Conservation (phyloP, 2,113 vertebrate species). For the Emydocephalus ijimae region DNA sequence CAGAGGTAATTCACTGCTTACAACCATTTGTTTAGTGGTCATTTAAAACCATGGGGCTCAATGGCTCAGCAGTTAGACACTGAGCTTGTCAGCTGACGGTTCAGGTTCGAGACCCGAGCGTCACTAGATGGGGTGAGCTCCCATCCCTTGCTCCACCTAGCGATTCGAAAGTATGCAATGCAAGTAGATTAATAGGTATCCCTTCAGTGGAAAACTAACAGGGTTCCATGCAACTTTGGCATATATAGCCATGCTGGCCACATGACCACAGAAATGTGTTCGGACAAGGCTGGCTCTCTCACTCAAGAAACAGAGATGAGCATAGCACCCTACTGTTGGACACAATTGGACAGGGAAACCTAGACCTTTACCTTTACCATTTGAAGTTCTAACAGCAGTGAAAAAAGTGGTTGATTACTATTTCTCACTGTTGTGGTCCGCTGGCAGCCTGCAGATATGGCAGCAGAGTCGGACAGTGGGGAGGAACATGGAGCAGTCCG, state of each 20-base stretch:
- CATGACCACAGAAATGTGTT: no score
- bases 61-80: neutral
- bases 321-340: no score
- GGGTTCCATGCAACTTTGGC: neutral
- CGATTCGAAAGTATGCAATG: neutral
- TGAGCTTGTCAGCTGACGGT: neutral
- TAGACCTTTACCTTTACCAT: no score
- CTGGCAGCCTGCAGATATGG: no score
- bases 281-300: no score
- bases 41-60: neutral
- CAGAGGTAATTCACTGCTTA: neutral
- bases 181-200: neutral
- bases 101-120: neutral
- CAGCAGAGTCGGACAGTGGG: no score
- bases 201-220: neutral
- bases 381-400: no score
- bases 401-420: no score
- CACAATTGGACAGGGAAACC: no score
- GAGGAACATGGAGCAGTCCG: no score
- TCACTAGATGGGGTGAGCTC: neutral
- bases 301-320: no score
- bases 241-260: neutral
- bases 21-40: neutral
- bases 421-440: no score
- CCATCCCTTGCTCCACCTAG: neutral